Conservation (phyloP, 1,140 invertebrate genomes). For the Ectropis grisescens region DNA sequence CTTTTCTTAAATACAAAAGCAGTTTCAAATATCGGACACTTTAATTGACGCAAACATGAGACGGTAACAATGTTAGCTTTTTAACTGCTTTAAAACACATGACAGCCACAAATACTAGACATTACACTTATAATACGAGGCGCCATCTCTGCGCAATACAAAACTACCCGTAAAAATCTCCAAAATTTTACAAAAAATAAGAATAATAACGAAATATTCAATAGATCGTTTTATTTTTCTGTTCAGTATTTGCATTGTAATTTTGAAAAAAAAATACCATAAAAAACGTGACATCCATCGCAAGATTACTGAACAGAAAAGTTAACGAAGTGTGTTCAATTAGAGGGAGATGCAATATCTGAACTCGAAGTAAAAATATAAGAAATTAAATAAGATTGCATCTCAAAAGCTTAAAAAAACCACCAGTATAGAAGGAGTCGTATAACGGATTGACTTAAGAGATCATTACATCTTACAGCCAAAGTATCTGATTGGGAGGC, state of each 20-base stretch:
- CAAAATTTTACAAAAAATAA: slow-evolving; percentile 6
- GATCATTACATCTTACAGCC: too few species aligned
- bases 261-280: slow-evolving; percentile 19
- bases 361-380: neutral
- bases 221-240: slow-evolving; percentile 20
- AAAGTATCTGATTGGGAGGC: neutral
- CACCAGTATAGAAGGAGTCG: too few species aligned
- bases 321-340: neutral
- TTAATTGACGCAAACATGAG: slow-evolving; percentile 18
- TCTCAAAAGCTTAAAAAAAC: too few species aligned
- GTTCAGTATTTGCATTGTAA: slow-evolving; percentile 30
- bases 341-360: slow-evolving; percentile 4
- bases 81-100: slow-evolving; percentile 16
- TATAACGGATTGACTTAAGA: too few species aligned
- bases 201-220: neutral
- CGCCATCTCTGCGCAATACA: slow-evolving; percentile 9
- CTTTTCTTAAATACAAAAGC: too few species aligned
- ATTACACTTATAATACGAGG: slow-evolving; percentile 31
- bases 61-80: slow-evolving; percentile 20
- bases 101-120: slow-evolving; percentile 23
- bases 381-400: too few species aligned
- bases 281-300: slow-evolving; percentile 18
- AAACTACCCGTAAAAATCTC: slow-evolving; percentile 6
- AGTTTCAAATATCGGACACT: slow-evolving; percentile 9
- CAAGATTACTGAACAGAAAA: slow-evolving; percentile 33